Base-by-base conservation (phyloP, 2,113 vertebrate genomes). In the Poecilia latipinna region DNA sequence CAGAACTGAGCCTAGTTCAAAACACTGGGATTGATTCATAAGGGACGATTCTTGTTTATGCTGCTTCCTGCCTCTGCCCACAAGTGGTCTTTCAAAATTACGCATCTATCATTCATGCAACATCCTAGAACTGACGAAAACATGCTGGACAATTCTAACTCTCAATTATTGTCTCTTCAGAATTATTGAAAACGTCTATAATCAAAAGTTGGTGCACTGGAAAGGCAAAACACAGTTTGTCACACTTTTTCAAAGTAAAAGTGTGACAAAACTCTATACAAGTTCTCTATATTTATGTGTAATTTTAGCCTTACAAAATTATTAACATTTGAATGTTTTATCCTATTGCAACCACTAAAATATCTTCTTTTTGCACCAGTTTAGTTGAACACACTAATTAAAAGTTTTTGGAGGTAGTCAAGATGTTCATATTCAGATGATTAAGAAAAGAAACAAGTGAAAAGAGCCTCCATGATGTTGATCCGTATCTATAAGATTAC, bases 1-100 rank as follows among this genome's bases (percentile, higher is more conserved):
- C 60, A 63, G 48, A 79, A 75, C 62, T 65, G 65, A 61, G 64
- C 39, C 71, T 65, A 72, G 51, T 86, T 77, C 77, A 75, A 77
- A 85, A 72, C 80, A 51, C 15, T 57, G 1, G 57, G 42, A 67
- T 61, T 5, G 32, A 60, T 66, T 82, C 70, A 82, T 80, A 77
- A 69, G 66, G 28, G n/a, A 61, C 42, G 17, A 28, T 65, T 33
- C 65, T 70, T 77, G 70, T 75, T 70, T 11, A 74, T 28, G 68
- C 12, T 3, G 54, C 66, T 82, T 80, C 63, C 63, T 82, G 61
- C 26, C 32, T 31, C 6, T 48, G 28, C 61, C 29, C 44, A 15
- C 32, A 78, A 10, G 63, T 7, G 48, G 1, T 44, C 70, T 72
- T 72, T 33, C 24, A 39, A 37, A n/a, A 19, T 63, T 15, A 26